Percentiles rank a stretch among this genome's conserved stretches.
phyloP scores from a whole-genome alignment of 2,797 vertebrate species.

The Cyprinodon diabolis region DNA sequence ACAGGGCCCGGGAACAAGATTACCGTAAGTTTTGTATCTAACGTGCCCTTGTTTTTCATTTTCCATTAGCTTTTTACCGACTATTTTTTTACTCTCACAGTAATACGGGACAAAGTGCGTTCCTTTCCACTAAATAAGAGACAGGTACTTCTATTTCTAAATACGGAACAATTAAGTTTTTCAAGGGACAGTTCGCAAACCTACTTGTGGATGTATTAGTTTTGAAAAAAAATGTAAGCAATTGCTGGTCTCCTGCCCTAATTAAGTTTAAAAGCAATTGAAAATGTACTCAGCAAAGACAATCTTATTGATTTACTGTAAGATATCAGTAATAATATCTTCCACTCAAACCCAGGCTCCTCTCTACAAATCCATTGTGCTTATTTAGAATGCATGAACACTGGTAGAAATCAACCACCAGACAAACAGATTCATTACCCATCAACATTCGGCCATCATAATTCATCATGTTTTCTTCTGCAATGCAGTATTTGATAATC shows the following conservation, averaged over 20 bases:
- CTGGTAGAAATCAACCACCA: constrained; percentile 7
- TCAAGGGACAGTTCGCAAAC: no score
- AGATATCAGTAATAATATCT: neutral
- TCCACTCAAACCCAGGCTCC: neutral
- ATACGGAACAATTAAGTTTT: no score
- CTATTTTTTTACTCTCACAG: no score
- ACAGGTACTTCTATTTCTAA: no score
- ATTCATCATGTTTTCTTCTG: constrained; percentile 6
- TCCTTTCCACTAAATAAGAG: no score
- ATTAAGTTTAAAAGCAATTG: neutral
- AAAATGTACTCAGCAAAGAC: neutral
- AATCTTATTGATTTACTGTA: neutral
- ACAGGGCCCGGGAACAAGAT: no score
- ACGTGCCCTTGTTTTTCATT: no score
- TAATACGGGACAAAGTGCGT: no score
- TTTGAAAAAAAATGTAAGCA: neutral
- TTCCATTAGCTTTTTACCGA: no score
- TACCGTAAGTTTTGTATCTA: no score
- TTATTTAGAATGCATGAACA: constrained; percentile 17
- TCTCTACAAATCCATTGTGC: constrained; percentile 7
- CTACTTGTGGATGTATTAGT: no score
- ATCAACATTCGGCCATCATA: constrained; percentile 1
- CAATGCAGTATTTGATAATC: constrained; percentile 1
- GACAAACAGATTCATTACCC: neutral
- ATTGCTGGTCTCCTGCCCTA: neutral